Evolutionary conservation across 2,888 invertebrate species (phyloP), one percentile per base, ranked within the genome.

Genomic region (Heliothis peltigera): DNA sequence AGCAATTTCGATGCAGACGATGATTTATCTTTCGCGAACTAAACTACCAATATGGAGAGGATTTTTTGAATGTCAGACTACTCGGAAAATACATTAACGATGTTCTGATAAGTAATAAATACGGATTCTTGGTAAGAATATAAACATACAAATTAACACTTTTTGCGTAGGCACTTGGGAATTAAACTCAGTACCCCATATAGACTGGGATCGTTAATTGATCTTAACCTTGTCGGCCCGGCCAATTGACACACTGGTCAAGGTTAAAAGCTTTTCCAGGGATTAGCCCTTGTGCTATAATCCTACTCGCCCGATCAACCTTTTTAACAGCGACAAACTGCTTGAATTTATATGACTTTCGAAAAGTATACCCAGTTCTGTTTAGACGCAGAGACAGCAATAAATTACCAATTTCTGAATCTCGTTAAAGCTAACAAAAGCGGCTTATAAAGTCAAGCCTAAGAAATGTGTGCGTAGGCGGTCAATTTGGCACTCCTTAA

Each of bases 1-100:
- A 77, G 80, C 78, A 82, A 82, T 83, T 82, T 77, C 67, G 78
- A 70, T 69, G 62, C 64, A 54, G 49, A 74, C 74, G 65, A 77
- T 77, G 82, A 83, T 80, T 81, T 77, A 80, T 79, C 69, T 79
- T 75, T 72, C 69, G 64, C 71, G 59, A 17, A 55, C 49, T 12
- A 22, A 35, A 57, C 66, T 17, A 17, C 75, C 28, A 47, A 67
- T 62, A 82, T 52, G 78, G 69, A 12, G 32, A 43, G 48, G 58
- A 64, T 57, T 68, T 80, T 71, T 70, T 63, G 48, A 69, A 49
- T 61, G 69, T 54, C 59, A 25, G 22, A 46, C 49, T 80, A 75
- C 75, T 75, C 22, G 54, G 82, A 80, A 80, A 15, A 57, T 39
- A 28, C 60, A 66, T 79, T 81, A 79, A 79, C 80, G 55, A 71